A percentile compares a stretch with the other conserved stretches of the same genome.
Evolutionary conservation across 2,797 vertebrate genomes (phyloP).

Genomic region (Balearica regulorum): DNA sequence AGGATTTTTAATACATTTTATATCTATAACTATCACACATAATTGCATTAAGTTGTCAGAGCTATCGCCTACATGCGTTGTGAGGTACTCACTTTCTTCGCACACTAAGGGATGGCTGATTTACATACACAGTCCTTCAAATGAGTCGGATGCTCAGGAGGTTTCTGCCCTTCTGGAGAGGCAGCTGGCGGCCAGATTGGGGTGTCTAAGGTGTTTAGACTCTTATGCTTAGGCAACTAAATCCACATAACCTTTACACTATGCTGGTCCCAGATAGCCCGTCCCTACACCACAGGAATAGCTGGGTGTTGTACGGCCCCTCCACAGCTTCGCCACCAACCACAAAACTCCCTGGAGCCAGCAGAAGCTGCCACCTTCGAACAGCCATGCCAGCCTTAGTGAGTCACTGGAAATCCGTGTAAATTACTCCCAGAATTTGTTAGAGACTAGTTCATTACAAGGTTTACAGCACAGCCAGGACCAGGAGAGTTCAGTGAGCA

Average conservation of each 20-base stretch:
- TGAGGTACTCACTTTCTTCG: neutral
- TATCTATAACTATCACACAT: neutral
- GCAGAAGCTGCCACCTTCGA: neutral
- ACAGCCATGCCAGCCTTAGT: neutral
- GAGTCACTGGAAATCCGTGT: neutral
- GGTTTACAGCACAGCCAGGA: neutral
- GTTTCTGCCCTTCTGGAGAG: neutral
- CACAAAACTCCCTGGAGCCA: neutral
- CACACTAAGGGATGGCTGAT: neutral
- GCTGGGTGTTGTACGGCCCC: neutral
- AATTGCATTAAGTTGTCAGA: neutral
- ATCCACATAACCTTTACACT: neutral
- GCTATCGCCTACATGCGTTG: neutral
- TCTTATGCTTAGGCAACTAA: neutral
- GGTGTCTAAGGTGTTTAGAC: neutral
- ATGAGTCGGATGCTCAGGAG: neutral
- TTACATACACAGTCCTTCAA: neutral
- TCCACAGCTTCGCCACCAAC: neutral
- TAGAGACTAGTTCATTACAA: neutral
- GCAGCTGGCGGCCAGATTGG: neutral
- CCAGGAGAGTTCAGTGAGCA: neutral
- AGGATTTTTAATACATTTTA: neutral
- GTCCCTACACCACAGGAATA: neutral
- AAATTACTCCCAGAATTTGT: neutral
- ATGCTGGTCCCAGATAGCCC: neutral